These are phyloP conservation scores for Peromyscus leucopus DNA, from an alignment of 2,113 vertebrate species.

Conservation along the genomic window DNA sequence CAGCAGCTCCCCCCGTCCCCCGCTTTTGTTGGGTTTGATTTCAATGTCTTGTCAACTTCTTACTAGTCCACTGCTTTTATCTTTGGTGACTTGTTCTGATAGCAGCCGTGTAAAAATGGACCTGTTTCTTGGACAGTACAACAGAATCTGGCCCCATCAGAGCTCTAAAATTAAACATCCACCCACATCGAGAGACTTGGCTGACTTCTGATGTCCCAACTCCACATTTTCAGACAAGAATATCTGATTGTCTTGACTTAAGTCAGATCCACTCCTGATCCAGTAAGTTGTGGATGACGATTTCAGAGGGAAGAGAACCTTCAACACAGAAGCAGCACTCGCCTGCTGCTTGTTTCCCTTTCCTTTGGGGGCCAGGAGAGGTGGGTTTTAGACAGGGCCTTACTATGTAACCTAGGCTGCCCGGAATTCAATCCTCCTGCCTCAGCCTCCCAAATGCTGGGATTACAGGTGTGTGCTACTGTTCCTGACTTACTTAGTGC, in stretches of 20 bases:
- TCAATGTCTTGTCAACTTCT: background rate
- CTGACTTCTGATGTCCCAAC: background rate
- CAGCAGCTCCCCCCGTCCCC: background rate
- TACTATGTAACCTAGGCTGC: background rate
- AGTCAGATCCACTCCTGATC: background rate
- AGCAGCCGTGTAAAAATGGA: background rate
- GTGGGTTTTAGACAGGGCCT: background rate
- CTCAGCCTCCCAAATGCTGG: background rate
- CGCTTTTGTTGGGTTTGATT: background rate
- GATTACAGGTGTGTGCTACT: background rate
- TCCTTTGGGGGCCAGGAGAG: background rate
- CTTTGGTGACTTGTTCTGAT: constrained; percentile 26
- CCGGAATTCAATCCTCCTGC: background rate
- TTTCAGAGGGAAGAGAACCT: constrained; percentile 21
- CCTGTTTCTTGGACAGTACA: background rate
- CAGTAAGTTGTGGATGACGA: background rate
- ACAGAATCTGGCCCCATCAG: background rate
- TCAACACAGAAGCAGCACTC: background rate
- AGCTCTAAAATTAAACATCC: constrained; percentile 1
- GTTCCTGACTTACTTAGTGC: background rate
- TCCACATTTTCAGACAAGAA: constrained; percentile 13
- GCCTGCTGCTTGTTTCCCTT: background rate
- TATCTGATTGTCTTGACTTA: background rate
- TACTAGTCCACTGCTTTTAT: background rate
- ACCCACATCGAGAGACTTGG: constrained; percentile 26